Base-by-base conservation (phyloP, 2,888 invertebrate genomes). In the Omphaloscelis lunosa region DNA sequence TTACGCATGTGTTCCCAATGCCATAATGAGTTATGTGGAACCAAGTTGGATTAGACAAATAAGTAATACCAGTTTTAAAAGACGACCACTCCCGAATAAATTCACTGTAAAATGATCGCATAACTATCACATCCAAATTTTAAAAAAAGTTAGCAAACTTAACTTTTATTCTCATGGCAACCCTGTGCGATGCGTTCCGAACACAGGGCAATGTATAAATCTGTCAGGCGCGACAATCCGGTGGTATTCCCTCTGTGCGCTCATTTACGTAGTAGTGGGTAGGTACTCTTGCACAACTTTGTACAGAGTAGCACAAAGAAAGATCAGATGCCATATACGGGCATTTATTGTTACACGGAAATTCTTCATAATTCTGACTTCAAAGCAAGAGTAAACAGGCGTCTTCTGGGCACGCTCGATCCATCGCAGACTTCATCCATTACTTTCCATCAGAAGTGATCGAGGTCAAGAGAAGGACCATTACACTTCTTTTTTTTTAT, bases 191-290 rank as follows among this genome's bases (percentile, higher is more conserved):
- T 84, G 77, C 84, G 86, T 84, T 84, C 51, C 11, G 41, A 76
- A 84, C 79, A 75, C 78, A 75, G 77, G 56, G 73, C 78, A 72
- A 85, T 85, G 83, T 85, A 83, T 87, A 87, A 86, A 87, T 87
- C 86, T 84, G 78, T 80, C 81, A 76, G 76, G 56, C 63, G 84
- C 79, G 84, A 87, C 87, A 86, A 83, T 83, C 82, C 84, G 77
- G 72, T 67, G 73, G 78, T 84, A 82, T 83, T 83, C 78, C 82
- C 77, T 67, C 27, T 45, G 77, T 83, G 61, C 70, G 78, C 78
- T 80, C 70, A 82, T 82, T 82, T 82, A 77, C 53, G 77, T 77
- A 51, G 45, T 34, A n/a, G 6, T 63, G 51, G 67, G 66, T 56
- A 68, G 59, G 58, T 45, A 66, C 75, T 75, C 58, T 75, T 82